Conservation (phyloP, 2,797 vertebrate genomes). For the Microchirus variegatus region DNA sequence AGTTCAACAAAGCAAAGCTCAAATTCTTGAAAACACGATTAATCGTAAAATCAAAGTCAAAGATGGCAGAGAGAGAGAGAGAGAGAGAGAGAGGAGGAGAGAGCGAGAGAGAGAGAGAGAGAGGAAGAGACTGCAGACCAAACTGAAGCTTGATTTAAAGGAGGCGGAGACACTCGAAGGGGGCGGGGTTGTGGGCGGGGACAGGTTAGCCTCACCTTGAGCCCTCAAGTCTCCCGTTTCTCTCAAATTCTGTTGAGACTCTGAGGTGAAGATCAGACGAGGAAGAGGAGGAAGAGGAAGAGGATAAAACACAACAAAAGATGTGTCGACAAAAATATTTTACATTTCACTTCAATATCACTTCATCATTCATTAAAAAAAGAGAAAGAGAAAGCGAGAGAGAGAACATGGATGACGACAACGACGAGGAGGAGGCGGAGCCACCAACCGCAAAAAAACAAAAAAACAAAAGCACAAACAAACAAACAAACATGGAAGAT, state of each 20-base stretch:
- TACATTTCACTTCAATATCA: slow-evolving; percentile 35
- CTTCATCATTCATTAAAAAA: slow-evolving; percentile 30
- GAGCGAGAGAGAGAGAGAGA: not conserved
- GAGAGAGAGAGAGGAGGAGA: not conserved
- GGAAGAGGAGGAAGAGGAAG: slow-evolving; percentile 63
- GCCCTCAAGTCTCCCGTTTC: slow-evolving; percentile 99
- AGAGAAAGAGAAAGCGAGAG: not conserved
- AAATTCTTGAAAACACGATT: not conserved
- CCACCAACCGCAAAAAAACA: slow-evolving; percentile 38
- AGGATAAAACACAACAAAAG: slow-evolving; percentile 35
- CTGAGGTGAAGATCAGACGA: slow-evolving; percentile 83
- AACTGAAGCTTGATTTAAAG: slow-evolving; percentile 22
- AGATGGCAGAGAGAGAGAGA: slow-evolving; percentile 3
- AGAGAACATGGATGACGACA: slow-evolving; percentile 14
- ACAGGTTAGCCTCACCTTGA: slow-evolving; percentile 91
- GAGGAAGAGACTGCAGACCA: slow-evolving; percentile 20
- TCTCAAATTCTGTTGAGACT: slow-evolving; percentile 99
- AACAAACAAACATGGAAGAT: slow-evolving; percentile 15
- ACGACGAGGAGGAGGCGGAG: slow-evolving; percentile 12
- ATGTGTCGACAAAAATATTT: slow-evolving; percentile 62
- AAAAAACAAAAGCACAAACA: not conserved
- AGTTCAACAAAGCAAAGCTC: slow-evolving; percentile 1
- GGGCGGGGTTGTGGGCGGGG: not conserved
- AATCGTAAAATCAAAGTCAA: not conserved
- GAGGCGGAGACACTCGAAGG: not conserved